Evolutionary conservation across 2,113 vertebrate species (phyloP).

Genomic region (Baryphthengus martii): DNA sequence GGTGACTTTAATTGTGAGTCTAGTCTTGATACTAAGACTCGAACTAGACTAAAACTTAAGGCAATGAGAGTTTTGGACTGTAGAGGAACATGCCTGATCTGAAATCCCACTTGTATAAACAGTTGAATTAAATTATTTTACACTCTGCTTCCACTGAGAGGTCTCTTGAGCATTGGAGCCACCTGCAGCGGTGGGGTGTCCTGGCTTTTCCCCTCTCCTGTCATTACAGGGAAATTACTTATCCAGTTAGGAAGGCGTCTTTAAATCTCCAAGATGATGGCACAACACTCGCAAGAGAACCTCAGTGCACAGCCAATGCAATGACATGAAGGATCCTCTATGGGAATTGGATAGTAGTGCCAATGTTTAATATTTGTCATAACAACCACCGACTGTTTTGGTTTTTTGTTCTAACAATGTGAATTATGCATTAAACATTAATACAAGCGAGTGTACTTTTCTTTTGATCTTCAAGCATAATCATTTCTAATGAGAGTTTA

Average conservation of each 20-base stretch:
- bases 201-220: not conserved
- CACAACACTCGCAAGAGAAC: not conserved
- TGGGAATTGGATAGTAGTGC: slow-evolving; percentile 13
- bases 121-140: not conserved
- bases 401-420: slow-evolving; percentile 49
- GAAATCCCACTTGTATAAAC: not conserved
- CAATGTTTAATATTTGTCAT: slow-evolving; percentile 47
- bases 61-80: not conserved
- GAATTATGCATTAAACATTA: slow-evolving; percentile 64
- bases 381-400: slow-evolving; percentile 41
- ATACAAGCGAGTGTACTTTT: slow-evolving; percentile 51
- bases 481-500: slow-evolving; percentile 65
- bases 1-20: not conserved
- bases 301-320: not conserved
- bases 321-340: slow-evolving; percentile 21
- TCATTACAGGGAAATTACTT: not conserved
- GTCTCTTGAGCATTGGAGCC: not conserved
- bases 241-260: not conserved
- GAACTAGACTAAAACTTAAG: not conserved
- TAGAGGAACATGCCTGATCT: not conserved
- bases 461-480: slow-evolving; percentile 60
- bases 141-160: not conserved
- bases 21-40: not conserved
- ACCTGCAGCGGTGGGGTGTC: not conserved
- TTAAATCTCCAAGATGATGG: not conserved